These are phyloP conservation scores for Yponomeuta malinellus DNA, from an alignment of 2,888 invertebrate species.

Conservation along the genomic window DNA sequence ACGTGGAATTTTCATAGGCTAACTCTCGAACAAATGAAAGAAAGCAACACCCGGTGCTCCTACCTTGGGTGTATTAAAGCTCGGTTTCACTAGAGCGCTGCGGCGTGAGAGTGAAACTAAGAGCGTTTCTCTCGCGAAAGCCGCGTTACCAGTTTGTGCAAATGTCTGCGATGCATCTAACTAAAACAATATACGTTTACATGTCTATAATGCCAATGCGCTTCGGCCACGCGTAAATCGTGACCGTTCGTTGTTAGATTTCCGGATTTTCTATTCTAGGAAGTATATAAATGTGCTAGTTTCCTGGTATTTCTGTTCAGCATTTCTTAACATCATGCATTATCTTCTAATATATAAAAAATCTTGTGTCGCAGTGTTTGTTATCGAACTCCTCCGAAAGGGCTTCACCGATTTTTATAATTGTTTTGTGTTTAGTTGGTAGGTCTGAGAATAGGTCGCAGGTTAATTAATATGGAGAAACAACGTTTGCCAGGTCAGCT, in stretches of 20 bases:
- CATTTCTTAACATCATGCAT: too few relatives aligned
- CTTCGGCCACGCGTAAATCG: not conserved
- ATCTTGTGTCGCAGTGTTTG: too few relatives aligned
- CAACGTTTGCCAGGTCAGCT: too few relatives aligned
- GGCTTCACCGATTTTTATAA: too few relatives aligned
- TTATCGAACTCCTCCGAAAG: too few relatives aligned
- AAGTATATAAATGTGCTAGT: not conserved
- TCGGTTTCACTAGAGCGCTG: conserved; percentile 45
- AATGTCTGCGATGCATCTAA: conserved; percentile 17
- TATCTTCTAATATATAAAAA: too few relatives aligned
- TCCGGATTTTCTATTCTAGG: not conserved
- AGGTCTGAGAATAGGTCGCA: too few relatives aligned
- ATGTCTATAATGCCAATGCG: not conserved
- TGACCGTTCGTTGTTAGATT: not conserved
- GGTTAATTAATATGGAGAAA: too few relatives aligned
- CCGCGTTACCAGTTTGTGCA: conserved; percentile 47
- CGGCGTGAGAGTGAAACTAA: conserved; percentile 53
- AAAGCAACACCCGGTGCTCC: conserved; percentile 19
- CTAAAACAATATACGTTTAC: conserved; percentile 5
- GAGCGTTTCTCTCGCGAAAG: conserved; percentile 64
- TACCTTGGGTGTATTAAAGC: conserved; percentile 29
- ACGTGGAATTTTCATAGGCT: conserved; percentile 19
- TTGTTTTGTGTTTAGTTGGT: too few relatives aligned
- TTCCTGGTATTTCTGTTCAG: not conserved
- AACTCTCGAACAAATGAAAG: conserved; percentile 22